Evolutionary conservation across 2,113 vertebrate species (phyloP).

Genomic region (Xyrauchen texanus): DNA sequence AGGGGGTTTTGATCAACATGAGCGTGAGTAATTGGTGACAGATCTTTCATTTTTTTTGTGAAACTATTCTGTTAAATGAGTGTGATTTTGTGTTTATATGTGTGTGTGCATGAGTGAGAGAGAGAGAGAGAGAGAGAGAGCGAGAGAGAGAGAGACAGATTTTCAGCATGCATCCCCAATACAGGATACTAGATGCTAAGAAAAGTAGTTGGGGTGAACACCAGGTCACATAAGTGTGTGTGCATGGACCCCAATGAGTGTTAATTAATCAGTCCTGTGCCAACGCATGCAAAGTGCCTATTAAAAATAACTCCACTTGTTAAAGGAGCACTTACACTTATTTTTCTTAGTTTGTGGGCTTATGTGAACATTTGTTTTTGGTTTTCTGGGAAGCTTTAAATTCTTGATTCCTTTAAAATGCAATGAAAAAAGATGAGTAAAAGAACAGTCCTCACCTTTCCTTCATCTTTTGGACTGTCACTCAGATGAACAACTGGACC

Average conservation of each 20-base stretch:
- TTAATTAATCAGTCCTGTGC: conserved; percentile 16
- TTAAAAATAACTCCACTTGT: background rate
- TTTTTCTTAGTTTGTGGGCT: background rate
- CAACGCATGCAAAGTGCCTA: conserved; percentile 26
- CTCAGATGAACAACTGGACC: conserved; percentile 97
- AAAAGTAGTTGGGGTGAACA: conserved; percentile 1
- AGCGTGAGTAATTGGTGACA: too few relatives aligned
- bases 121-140: too few relatives aligned
- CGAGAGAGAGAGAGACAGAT: too few relatives aligned
- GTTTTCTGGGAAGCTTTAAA: background rate
- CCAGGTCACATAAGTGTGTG: background rate
- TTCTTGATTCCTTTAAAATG: background rate
- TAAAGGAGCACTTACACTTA: background rate
- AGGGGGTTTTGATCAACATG: too few relatives aligned
- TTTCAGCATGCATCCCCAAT: background rate
- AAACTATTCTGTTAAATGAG: too few relatives aligned
- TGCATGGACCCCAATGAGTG: conserved; percentile 22
- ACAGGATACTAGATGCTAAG: conserved; percentile 10
- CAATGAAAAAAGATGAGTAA: background rate
- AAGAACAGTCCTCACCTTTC: conserved; percentile 82
- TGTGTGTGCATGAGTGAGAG: too few relatives aligned
- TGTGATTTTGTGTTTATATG: too few relatives aligned
- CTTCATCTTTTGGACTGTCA: conserved; percentile 96
- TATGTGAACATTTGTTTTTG: background rate
- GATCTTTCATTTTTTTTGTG: too few relatives aligned